Evolutionary conservation across 2,797 vertebrate genomes (phyloP), one percentile per base, ranked within the genome.

Genomic region (Toxotes lorentzi): DNA sequence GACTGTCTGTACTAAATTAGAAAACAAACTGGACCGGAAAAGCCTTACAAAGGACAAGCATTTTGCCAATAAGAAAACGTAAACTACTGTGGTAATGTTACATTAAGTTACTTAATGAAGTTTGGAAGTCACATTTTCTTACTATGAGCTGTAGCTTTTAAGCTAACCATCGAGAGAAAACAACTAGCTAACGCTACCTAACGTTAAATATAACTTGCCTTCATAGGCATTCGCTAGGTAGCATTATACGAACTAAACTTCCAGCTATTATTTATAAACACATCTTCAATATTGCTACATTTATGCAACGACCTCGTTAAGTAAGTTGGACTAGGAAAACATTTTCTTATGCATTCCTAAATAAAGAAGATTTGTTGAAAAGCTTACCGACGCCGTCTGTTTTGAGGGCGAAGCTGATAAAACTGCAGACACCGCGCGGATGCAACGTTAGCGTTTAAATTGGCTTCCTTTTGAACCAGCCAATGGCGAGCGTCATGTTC

Each of bases 381-480:
- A 0, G 0, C 81, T 77, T 50, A 86, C 86, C 83, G 14, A 17
- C 0, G 1, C 11, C 3, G 57, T 59, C 30, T 2, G 16, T 7
- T 68, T 30, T 0, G 7, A 0, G 2, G 9, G 2, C 13, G 3
- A 54, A 34, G 1, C 45, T 4, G n/a, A 8, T 0, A 0, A 16
- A 34, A 21, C 17, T 34, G 47, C 1, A 13, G 6, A 2, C 47
- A n/a, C 47, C 30, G 34, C 53, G 53, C 34, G 10, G 4, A 1
- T 17, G 3, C 2, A 34, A 63, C 78, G 73, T 79, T 76, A 70
- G 24, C 23, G 64, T 79, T 84, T 34, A 68, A 84, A 86, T 27
- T 14, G 13, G 14, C 19, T 38, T 5, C 5, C 0, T 61, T 88
- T 91, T 79, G 40, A 89, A 91, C 4, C 34, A 80, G 30, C 89